Conservation (phyloP, 2,113 vertebrate species). For the Stercorarius parasiticus region DNA sequence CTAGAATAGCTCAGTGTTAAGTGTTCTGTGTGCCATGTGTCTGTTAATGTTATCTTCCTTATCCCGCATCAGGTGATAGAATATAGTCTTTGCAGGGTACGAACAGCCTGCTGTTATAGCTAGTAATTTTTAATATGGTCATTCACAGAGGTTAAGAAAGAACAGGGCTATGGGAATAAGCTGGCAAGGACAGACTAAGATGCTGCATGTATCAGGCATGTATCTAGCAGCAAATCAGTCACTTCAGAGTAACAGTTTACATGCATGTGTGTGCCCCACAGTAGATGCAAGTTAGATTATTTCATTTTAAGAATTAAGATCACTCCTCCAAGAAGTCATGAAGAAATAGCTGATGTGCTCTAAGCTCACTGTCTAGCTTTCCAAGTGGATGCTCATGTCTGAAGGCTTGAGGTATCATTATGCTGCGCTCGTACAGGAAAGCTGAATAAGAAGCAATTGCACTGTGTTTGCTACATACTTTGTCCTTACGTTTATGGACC, state of each 20-base stretch:
- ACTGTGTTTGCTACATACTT: neutral
- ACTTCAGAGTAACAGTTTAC: neutral
- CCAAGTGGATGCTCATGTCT: neutral
- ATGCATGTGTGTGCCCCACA: neutral
- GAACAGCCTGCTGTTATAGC: neutral
- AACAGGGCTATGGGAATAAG: neutral
- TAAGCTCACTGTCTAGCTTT: neutral
- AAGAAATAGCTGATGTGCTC: neutral
- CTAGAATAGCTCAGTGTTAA: neutral
- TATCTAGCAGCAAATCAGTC: neutral
- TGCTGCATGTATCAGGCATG: fast-evolving
- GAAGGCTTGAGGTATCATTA: neutral
- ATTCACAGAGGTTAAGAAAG: neutral
- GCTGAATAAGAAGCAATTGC: neutral
- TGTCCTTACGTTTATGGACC: neutral
- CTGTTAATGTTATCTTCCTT: neutral
- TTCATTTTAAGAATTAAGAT: neutral
- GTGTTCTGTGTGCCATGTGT: neutral
- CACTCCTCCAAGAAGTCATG: neutral
- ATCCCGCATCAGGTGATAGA: neutral
- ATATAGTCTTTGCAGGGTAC: neutral
- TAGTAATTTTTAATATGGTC: neutral
- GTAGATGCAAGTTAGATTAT: neutral
- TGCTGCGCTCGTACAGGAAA: neutral
- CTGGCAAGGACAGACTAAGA: neutral